phyloP scores from a whole-genome alignment of 2,888 invertebrate species.

The Mystacides longicornis region DNA sequence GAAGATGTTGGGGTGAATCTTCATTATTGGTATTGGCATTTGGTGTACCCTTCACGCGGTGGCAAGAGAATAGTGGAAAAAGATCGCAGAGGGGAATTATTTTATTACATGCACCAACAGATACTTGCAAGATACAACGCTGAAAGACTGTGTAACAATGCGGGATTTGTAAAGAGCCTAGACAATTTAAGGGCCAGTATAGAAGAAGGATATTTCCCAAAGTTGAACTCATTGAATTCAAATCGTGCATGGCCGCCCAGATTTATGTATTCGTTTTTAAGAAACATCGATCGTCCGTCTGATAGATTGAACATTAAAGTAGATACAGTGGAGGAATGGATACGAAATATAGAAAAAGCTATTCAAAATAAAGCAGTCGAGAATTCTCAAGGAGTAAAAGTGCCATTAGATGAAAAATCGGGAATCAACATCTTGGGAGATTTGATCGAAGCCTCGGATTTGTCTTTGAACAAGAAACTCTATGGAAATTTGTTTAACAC shows the following conservation, averaged over 20 bases:
- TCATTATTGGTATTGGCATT: constrained; percentile 90
- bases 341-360: constrained; percentile 62
- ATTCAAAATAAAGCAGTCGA: constrained; percentile 56
- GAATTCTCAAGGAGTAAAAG: constrained; percentile 49
- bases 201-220: constrained; percentile 52
- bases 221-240: constrained; percentile 58
- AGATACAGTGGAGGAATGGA: constrained; percentile 66
- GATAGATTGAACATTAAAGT: constrained; percentile 61
- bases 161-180: neutral
- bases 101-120: constrained; percentile 61
- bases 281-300: constrained; percentile 58
- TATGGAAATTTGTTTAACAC: constrained; percentile 79
- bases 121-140: constrained; percentile 45
- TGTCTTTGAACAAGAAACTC: constrained; percentile 60
- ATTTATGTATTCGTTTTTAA: constrained; percentile 46
- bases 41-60: constrained; percentile 76
- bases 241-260: constrained; percentile 57
- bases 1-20: constrained; percentile 80
- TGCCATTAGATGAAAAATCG: constrained; percentile 53
- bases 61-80: constrained; percentile 52
- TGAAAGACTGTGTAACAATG: constrained; percentile 13
- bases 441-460: constrained; percentile 64
- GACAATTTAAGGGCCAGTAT: constrained; percentile 18
- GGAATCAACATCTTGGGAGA: constrained; percentile 77
- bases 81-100: constrained; percentile 58